Percentiles rank a stretch among this genome's conserved stretches.
Evolutionary conservation across 2,797 vertebrate genomes (phyloP).

Genomic region (Gobionotothen gibberifrons): DNA sequence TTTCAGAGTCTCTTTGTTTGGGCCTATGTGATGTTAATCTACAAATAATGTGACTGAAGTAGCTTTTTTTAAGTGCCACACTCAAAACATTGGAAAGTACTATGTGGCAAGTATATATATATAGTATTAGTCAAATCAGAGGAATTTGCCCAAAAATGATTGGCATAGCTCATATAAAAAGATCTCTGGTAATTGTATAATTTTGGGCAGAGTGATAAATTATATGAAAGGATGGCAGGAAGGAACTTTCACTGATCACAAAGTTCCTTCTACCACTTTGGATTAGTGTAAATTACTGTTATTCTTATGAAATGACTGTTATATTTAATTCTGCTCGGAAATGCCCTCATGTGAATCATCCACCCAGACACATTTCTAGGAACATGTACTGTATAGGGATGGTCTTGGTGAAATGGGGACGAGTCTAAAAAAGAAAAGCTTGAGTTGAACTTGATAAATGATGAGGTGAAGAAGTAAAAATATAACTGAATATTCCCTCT

Average conservation of each 20-base stretch:
- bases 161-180: constrained; percentile 19
- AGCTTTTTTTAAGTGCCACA: not conserved
- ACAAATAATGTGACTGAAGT: not conserved
- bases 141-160: constrained; percentile 19
- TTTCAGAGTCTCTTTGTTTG: not conserved
- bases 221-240: constrained; percentile 30
- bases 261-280: constrained; percentile 24
- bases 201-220: constrained; percentile 26
- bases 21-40: not conserved
- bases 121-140: constrained; percentile 8
- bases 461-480: constrained; percentile 37
- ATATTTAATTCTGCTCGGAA: constrained; percentile 21
- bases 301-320: constrained; percentile 35
- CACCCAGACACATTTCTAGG: constrained; percentile 9
- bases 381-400: constrained; percentile 3
- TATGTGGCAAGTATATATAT: not conserved
- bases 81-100: no score
- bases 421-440: not conserved
- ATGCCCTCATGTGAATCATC: constrained; percentile 29
- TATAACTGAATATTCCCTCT: constrained; percentile 24
- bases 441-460: constrained; percentile 28
- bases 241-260: constrained; percentile 34
- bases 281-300: constrained; percentile 46
- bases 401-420: not conserved
- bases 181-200: constrained; percentile 26